Evolutionary conservation across 1,140 invertebrate genomes (phyloP), one percentile per base, ranked within the genome.

Genomic region (Trissolcus basalis): DNA sequence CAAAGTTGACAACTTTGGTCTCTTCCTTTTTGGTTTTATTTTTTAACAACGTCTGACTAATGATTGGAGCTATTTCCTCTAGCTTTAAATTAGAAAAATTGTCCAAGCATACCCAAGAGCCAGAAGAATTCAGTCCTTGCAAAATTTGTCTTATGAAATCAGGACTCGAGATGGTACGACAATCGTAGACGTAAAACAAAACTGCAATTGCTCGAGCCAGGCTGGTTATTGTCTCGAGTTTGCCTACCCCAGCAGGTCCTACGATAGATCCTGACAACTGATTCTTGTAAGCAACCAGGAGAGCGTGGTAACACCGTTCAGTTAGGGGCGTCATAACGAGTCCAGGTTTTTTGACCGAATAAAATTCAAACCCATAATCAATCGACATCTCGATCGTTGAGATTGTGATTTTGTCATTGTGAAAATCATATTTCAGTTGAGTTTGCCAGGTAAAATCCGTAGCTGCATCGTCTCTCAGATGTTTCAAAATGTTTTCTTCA

Each of bases 371-470:
- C 5, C 91, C 91, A 70, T 81, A 92, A 86, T 89, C 94, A 93
- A 89, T 96, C 93, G 15, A 91, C 85, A 83, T 96, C 95, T 88
- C 93, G 90, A 47, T 96, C 92, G 89, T 96, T 27, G 90, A 91
- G 4, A 97, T 93, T 55, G 91, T 82, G 15, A 94, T 91, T 61
- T 93, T 91, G 78, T 96, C 93, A 33, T 91, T 92, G 47, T 91
- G 87, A 82, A 94, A 96, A 84, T 97, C 97, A 85, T 97, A 96
- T 43, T 95, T 90, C 7, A 94, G 92, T 85, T 97, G 96, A 78
- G 94, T 94, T 79, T 94, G 90, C 96, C 96, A 98, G 83, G 96
- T 94, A 87, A 97, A 97, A 82, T 97, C 95, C 2, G 89, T 89
- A 0, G 91, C 86, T 4, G 90, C 80, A 14, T 90, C 86, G 32